phyloP scores from a whole-genome alignment of 2,888 invertebrate genomes.

The Troilus luridus region DNA sequence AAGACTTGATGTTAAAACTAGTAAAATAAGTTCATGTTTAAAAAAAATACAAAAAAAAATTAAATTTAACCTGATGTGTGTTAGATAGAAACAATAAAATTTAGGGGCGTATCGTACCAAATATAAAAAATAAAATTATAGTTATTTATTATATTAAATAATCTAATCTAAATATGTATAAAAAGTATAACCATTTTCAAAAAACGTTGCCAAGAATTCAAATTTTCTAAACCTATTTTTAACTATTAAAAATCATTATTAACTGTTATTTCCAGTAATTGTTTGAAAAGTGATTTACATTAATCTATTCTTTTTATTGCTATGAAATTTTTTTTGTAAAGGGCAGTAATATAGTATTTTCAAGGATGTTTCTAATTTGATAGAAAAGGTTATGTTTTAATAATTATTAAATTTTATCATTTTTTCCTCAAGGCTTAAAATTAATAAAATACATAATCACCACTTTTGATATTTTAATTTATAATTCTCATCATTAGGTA shows the following conservation, averaged over 20 bases:
- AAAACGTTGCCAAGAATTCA: neutral
- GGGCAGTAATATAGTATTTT: neutral
- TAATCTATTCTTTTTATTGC: neutral
- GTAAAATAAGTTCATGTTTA: constrained; percentile 6
- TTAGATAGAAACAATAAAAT: constrained; percentile 22
- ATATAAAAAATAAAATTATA: neutral
- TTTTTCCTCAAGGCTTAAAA: neutral
- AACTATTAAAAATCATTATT: neutral
- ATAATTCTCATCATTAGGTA: neutral
- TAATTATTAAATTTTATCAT: neutral
- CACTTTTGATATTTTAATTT: neutral
- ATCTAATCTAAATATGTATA: constrained; percentile 9
- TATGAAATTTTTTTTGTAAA: neutral
- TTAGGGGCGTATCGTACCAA: neutral
- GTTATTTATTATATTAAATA: constrained; percentile 3
- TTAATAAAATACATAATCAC: neutral
- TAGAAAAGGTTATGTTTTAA: neutral
- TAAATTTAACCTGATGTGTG: constrained; percentile 23
- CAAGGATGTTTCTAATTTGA: neutral
- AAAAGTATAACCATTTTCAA: constrained; percentile 1
- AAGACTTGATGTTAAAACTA: constrained; percentile 18
- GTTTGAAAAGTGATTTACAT: neutral
- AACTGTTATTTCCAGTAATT: neutral
- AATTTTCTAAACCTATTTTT: neutral
- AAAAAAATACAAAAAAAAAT: neutral